Evolutionary conservation across 2,113 vertebrate genomes (phyloP).

Genomic region (Microcebus tavaratra): DNA sequence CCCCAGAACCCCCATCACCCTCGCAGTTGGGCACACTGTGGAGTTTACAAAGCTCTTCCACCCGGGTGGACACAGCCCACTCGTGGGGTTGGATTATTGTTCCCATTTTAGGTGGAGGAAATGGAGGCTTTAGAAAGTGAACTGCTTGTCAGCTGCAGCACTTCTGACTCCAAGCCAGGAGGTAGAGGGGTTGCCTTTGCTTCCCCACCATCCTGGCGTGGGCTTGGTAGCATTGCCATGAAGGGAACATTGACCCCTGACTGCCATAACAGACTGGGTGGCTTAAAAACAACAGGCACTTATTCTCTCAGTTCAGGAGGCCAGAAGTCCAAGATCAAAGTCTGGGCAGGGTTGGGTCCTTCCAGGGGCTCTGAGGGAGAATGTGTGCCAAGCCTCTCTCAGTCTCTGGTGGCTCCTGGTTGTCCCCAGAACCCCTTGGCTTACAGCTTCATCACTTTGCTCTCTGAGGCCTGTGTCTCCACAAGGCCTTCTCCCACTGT

Average conservation of each 20-base stretch:
- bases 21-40: accelerated
- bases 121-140: neutral
- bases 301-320: neutral
- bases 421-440: accelerated
- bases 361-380: neutral
- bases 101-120: neutral
- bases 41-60: accelerated
- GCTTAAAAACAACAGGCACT: neutral
- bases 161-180: neutral
- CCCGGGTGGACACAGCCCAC: neutral
- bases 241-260: neutral
- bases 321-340: neutral
- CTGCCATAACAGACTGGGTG: neutral
- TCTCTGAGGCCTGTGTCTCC: neutral
- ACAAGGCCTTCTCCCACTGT: neutral
- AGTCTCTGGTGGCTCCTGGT: accelerated
- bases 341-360: neutral
- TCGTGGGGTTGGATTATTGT: accelerated
- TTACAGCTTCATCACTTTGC: accelerated
- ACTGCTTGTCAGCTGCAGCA: accelerated
- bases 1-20: neutral
- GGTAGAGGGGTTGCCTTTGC: accelerated
- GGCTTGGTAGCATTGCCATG: neutral
- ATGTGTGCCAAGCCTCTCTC: neutral
- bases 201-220: neutral